phyloP scores from a whole-genome alignment of 2,888 invertebrate species.

The Rhaphigaster nebulosa region DNA sequence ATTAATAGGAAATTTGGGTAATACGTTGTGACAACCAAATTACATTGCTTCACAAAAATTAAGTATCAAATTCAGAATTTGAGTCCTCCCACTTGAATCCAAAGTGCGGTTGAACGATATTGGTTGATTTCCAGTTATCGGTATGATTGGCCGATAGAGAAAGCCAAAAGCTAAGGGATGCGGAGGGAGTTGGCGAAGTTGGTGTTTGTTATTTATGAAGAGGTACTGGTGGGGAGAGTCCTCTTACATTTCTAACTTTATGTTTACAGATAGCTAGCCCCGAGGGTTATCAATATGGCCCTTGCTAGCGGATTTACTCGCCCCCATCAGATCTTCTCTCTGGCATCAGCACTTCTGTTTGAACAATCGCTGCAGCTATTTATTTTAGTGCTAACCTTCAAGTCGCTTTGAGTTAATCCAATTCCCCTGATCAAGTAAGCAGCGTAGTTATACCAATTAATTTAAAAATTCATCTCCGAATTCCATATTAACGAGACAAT shows the following conservation, averaged over 20 bases:
- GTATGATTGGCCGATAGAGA: background rate
- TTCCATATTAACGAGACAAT: background rate
- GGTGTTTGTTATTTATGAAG: constrained; percentile 49
- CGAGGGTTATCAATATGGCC: constrained; percentile 46
- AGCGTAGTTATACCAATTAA: background rate
- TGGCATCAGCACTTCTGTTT: constrained; percentile 32
- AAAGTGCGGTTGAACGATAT: background rate
- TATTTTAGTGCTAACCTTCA: background rate
- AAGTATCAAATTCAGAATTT: too few relatives aligned
- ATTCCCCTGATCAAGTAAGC: background rate
- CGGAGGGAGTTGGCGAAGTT: constrained; percentile 28
- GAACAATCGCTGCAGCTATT: constrained; percentile 28
- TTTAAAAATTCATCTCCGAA: background rate
- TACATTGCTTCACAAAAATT: too few relatives aligned
- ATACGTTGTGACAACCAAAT: too few relatives aligned
- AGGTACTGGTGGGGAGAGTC: background rate
- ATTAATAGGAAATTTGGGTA: too few relatives aligned
- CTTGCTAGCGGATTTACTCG: background rate
- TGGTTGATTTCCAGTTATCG: background rate
- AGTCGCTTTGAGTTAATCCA: background rate
- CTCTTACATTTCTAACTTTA: constrained; percentile 50
- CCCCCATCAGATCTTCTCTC: constrained; percentile 14
- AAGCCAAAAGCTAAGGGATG: constrained; percentile 3
- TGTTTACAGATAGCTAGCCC: constrained; percentile 48
- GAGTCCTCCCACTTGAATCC: too few relatives aligned